A percentile compares a stretch with the other conserved stretches of the same genome.
These are phyloP conservation scores for Silurus aristotelis DNA, from an alignment of 2,797 vertebrate species.

Conservation along the genomic window DNA sequence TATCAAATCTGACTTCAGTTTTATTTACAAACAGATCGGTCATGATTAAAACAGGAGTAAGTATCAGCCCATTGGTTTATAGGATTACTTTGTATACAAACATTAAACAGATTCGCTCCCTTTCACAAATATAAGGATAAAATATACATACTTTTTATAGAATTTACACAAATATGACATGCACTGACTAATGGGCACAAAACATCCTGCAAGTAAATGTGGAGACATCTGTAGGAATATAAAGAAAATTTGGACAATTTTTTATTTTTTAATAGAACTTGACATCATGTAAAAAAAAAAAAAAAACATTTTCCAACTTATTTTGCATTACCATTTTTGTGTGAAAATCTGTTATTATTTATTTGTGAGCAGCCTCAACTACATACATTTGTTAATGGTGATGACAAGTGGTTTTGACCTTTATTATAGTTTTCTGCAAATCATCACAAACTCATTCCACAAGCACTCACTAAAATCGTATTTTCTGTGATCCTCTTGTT, in stretches of 20 bases:
- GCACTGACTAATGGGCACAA: neutral
- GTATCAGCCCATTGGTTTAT: neutral
- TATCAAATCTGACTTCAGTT: constrained; percentile 48
- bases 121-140: neutral
- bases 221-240: neutral
- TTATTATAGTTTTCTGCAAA: neutral
- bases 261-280: neutral
- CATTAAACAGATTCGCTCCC: neutral
- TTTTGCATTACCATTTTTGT: neutral
- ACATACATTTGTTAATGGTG: neutral
- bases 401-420: neutral
- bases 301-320: neutral
- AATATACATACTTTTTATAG: neutral
- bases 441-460: neutral
- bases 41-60: constrained; percentile 52
- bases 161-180: neutral
- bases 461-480: neutral
- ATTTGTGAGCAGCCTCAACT: neutral
- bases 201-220: neutral
- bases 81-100: neutral
- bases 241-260: neutral
- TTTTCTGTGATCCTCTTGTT: neutral
- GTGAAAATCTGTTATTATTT: neutral
- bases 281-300: neutral
- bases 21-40: constrained; percentile 42